Evolutionary conservation across 2,113 vertebrate genomes (phyloP).

Genomic region (Cyrtonyx montezumae): DNA sequence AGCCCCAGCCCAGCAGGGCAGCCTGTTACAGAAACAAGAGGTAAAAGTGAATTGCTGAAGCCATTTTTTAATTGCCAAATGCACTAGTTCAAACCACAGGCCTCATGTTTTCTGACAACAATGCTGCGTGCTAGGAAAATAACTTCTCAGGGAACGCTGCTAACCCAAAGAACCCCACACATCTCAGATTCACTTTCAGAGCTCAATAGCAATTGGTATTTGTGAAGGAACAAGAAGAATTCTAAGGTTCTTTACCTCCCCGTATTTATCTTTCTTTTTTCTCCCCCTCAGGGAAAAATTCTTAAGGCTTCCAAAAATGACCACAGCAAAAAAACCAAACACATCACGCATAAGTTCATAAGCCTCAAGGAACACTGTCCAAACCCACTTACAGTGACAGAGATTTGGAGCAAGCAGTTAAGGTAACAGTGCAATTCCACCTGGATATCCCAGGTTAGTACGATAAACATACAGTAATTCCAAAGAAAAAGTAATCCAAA

Average conservation of each 20-base stretch:
- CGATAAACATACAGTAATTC: background rate
- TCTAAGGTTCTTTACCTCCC: background rate
- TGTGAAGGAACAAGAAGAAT: background rate
- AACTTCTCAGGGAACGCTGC: background rate
- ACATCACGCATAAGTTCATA: background rate
- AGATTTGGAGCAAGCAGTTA: background rate
- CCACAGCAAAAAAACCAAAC: background rate
- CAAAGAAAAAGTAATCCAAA: background rate
- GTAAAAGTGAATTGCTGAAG: slow-evolving; percentile 20
- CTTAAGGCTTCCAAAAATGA: background rate
- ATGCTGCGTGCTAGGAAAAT: background rate
- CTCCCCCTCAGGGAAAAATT: background rate
- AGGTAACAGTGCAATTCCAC: background rate
- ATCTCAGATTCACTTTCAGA: background rate
- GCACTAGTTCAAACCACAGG: slow-evolving; percentile 20
- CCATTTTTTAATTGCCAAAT: slow-evolving; percentile 9
- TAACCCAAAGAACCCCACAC: background rate
- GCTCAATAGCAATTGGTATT: background rate
- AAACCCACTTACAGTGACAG: background rate
- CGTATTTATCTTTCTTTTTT: background rate
- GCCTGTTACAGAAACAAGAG: background rate
- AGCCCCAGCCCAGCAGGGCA: background rate
- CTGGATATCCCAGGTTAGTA: background rate
- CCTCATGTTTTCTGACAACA: background rate
- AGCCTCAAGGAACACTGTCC: background rate